A percentile compares a stretch with the other conserved stretches of the same genome.
These are phyloP conservation scores for Acheta domesticus DNA, from an alignment of 2,888 invertebrate species.

Conservation along the genomic window DNA sequence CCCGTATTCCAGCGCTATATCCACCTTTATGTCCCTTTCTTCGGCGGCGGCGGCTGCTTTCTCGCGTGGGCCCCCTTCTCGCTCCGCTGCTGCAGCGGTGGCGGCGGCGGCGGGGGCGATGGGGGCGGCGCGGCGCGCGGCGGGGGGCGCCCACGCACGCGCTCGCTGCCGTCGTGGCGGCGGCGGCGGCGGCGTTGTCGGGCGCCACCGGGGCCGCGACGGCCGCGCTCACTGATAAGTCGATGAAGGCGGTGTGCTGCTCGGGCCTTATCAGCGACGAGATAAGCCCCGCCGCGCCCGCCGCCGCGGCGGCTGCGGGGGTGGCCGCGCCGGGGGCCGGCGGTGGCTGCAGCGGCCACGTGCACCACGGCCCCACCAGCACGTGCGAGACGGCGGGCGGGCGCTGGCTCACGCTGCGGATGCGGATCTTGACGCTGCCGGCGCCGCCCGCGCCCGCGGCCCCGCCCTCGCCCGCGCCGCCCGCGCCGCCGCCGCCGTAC, in stretches of 20 bases:
- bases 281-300: neutral
- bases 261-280: neutral
- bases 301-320: conserved; percentile 18
- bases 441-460: conserved; percentile 41
- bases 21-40: conserved; percentile 11
- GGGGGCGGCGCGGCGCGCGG: neutral
- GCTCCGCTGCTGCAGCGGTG: neutral
- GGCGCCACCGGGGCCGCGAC: neutral
- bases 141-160: conserved; percentile 1
- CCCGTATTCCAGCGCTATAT: neutral
- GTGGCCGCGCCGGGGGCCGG: neutral
- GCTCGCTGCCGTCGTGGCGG: neutral
- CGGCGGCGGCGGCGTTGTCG: neutral
- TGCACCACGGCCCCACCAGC: conserved; percentile 33
- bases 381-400: conserved; percentile 31
- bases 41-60: neutral
- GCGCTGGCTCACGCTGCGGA: conserved; percentile 33
- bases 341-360: conserved; percentile 28
- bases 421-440: conserved; percentile 38
- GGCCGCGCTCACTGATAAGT: conserved; percentile 18
- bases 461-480: conserved; percentile 42
- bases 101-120: neutral
- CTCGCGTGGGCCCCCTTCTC: neutral
- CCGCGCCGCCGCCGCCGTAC: conserved; percentile 40
- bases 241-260: neutral